These are phyloP conservation scores for Homarus americanus DNA, from an alignment of 1,140 invertebrate genomes.

Conservation along the genomic window DNA sequence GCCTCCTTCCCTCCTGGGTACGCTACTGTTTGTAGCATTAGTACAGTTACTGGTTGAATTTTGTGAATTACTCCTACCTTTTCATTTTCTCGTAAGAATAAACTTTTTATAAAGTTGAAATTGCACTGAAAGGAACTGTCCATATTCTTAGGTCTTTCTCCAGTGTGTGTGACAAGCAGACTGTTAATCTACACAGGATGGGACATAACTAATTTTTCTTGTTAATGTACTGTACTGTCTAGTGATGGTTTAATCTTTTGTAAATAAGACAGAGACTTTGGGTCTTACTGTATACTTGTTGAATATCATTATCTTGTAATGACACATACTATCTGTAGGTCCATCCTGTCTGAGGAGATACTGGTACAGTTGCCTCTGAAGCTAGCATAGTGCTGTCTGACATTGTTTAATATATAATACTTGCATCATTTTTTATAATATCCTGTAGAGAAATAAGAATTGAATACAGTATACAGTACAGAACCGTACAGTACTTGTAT, in stretches of 20 bases:
- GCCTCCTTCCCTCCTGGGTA: no score
- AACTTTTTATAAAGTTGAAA: no score
- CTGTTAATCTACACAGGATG: not conserved
- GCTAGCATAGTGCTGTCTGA: not conserved
- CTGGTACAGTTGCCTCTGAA: not conserved
- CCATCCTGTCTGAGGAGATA: not conserved
- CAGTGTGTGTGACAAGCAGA: not conserved
- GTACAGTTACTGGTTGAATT: no score
- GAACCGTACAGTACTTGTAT: no score
- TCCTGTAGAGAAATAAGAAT: no score
- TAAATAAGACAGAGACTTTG: not conserved
- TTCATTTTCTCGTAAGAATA: no score
- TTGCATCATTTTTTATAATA: no score
- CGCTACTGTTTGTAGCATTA: no score
- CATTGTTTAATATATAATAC: not conserved
- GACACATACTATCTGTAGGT: not conserved
- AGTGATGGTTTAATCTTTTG: not conserved
- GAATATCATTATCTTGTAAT: not conserved
- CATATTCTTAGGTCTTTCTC: not conserved
- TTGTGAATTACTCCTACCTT: no score
- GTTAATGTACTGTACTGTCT: not conserved
- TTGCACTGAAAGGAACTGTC: not conserved
- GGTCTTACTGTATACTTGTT: not conserved
- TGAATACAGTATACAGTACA: no score
- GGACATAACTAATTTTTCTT: not conserved